Conservation (phyloP, 2,113 vertebrate genomes). For the Heterochromis multidens region DNA sequence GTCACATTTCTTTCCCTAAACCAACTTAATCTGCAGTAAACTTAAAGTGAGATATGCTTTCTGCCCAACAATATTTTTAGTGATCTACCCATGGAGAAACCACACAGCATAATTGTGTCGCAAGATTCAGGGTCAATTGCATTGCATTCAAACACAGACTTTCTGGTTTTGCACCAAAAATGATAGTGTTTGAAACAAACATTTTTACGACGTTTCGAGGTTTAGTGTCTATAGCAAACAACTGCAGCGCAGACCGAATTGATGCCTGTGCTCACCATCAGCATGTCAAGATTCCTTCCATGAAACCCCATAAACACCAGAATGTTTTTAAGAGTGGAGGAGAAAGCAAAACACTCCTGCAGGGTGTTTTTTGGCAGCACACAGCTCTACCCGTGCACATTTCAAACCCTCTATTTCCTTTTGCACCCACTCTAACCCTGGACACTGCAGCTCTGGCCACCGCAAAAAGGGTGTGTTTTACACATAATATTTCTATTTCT, state of each 20-base stretch:
- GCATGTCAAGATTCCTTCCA: constrained; percentile 14
- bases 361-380: constrained; percentile 55
- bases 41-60: background rate
- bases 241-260: background rate
- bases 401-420: constrained; percentile 64
- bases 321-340: constrained; percentile 28
- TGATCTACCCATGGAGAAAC: background rate
- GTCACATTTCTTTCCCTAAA: background rate
- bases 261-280: background rate
- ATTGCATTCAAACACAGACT: background rate
- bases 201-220: background rate
- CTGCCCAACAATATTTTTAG: constrained; percentile 5
- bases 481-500: constrained; percentile 68
- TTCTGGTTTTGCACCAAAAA: constrained; percentile 19
- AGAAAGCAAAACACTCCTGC: constrained; percentile 21
- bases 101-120: constrained; percentile 9
- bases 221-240: constrained; percentile 7
- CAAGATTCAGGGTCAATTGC: background rate
- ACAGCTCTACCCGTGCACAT: constrained; percentile 42
- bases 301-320: constrained; percentile 25
- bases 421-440: constrained; percentile 50
- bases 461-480: constrained; percentile 74
- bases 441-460: constrained; percentile 36
- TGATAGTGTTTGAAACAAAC: constrained; percentile 18
- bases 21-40: background rate